Base-by-base conservation (phyloP, 2,888 invertebrate genomes). In the Hemicrepidius hirtus region DNA sequence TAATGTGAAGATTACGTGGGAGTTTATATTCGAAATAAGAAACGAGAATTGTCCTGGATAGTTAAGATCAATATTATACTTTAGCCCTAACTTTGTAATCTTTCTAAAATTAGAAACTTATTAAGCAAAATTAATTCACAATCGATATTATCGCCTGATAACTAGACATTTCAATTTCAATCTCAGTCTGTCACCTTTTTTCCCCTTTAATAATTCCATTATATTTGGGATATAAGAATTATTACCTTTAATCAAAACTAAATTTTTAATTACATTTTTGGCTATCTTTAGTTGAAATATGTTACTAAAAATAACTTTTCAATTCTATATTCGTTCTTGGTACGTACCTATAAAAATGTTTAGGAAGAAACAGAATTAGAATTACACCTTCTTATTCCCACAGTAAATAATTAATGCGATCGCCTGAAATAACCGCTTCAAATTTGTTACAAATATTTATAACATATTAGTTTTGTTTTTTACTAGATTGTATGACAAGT, bases 51-150 rank as follows among this genome's bases (percentile, higher is more conserved):
- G 44, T 44, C 6, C 44, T 5, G 3, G 16, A 44, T 16, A 9
- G 20, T 49, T 12, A n/a, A 28, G 18, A 64, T 50, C 63, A 10
- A 64, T 50, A 41, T 53, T 37, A 9, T 53, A 41, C 24, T 63
- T 53, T 41, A 65, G 18, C 37, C 65, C n/a, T 28, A 32, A 18
- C 13, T 40, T 28, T 53, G 28, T 32, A 28, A 32, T 53, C 53
- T 40, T 65, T 53, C 40, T 65, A 65, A 65, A 65, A 65, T 65
- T 53, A 65, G 40, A 65, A 65, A 50, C 50, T 53, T 20, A 37
- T 37, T 40, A 65, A 32, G 41, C 35, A 37, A 65, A 65, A 65
- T 65, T 65, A 50, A 65, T 65, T 50, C 50, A 53, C 40, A 65
- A 65, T 53, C 65, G 53, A 65, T 65, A 65, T 12, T 53, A 53